These are phyloP conservation scores for Amazona finschi DNA, from an alignment of 2,797 vertebrate genomes.

Conservation along the genomic window DNA sequence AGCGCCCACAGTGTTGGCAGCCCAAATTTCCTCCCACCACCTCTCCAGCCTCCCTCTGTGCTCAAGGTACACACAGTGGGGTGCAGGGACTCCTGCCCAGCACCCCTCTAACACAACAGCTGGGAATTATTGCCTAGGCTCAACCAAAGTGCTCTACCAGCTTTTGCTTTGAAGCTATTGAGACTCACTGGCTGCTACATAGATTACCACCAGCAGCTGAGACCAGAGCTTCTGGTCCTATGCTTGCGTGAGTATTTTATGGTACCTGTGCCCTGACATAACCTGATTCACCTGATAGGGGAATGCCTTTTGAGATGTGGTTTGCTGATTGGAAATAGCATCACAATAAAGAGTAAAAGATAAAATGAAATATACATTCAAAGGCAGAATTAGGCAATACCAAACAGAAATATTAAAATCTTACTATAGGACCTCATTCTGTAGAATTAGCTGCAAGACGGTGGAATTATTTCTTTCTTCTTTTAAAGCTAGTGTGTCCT, in stretches of 20 bases:
- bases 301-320: background rate
- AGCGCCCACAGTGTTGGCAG: background rate
- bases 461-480: background rate
- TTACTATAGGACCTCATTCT: background rate
- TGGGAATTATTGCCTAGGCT: background rate
- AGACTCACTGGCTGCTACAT: background rate
- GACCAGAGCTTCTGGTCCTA: background rate
- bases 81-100: background rate
- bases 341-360: background rate
- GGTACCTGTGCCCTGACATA: background rate
- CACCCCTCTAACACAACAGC: accelerated
- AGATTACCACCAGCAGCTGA: background rate
- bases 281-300: too few relatives aligned
- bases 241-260: accelerated
- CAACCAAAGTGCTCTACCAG: background rate
- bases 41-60: background rate
- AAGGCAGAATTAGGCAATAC: background rate
- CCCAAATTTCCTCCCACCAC: background rate
- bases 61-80: accelerated
- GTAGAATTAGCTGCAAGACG: background rate
- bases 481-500: background rate
- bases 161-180: background rate
- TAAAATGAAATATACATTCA: background rate
- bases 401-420: background rate
- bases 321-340: background rate